Evolutionary conservation across 2,797 vertebrate genomes (phyloP).

Genomic region (Gymnothorax javanicus): DNA sequence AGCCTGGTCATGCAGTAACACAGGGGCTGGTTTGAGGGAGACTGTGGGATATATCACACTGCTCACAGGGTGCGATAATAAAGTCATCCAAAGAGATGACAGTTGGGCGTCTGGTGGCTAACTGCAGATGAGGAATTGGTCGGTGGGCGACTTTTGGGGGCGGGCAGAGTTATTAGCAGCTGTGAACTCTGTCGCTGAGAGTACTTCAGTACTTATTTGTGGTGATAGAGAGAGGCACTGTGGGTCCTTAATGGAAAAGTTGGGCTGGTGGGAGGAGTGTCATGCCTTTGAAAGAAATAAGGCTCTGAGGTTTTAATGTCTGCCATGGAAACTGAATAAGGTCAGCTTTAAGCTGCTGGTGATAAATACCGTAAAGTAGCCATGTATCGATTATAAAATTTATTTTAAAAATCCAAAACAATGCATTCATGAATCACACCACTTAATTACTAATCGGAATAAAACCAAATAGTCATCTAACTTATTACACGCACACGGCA

Average conservation of each 20-base stretch:
- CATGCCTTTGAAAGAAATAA: constrained; percentile 14
- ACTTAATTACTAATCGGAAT: background rate
- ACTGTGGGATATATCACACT: background rate
- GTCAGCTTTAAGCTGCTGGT: background rate
- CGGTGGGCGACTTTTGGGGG: background rate
- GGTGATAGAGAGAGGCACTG: background rate
- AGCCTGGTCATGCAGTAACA: background rate
- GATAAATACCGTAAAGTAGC: background rate
- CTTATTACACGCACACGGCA: background rate
- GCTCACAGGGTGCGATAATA: background rate
- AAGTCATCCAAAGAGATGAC: background rate
- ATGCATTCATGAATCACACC: background rate
- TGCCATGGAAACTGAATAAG: background rate
- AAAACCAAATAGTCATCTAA: background rate
- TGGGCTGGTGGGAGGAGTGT: background rate
- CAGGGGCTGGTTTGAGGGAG: background rate
- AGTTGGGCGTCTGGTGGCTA: background rate
- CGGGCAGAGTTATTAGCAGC: background rate
- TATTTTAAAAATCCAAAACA: background rate
- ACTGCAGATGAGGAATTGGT: constrained; percentile 23
- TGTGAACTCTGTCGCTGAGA: background rate
- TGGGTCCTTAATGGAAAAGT: background rate
- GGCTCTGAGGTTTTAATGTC: background rate
- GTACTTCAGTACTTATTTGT: background rate
- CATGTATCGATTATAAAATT: background rate